Evolutionary conservation across 2,797 vertebrate species (phyloP), one percentile per base, ranked within the genome.

Genomic region (Macrochelys suwanniensis): DNA sequence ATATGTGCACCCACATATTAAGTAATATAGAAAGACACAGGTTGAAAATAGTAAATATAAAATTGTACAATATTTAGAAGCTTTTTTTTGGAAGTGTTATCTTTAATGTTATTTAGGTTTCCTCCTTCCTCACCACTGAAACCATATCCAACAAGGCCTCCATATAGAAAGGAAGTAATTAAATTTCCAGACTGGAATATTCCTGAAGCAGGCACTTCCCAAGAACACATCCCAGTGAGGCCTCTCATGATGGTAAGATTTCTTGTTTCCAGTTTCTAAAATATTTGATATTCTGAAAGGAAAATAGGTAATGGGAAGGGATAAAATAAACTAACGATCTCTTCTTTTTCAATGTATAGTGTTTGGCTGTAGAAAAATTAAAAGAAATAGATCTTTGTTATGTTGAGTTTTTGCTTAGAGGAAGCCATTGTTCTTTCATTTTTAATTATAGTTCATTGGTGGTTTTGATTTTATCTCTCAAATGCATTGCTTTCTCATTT

Each of bases 51-150:
- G 15, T 81, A 85, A 84, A 88, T 54, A 78, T 2, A 25, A 74
- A 79, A 42, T 33, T 84, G 3, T 5, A 25, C 79, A 33, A 16
- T 50, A 25, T 94, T 97, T 59, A 79, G 25, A 89, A 51, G 42
- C 28, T 51, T 28, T 71, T 25, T 56, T 51, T 92, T 88, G 49
- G 51, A 94, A 59, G 86, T 90, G 17, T 96, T 47, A 95, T 97
- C 45, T 97, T 81, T 94, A 42, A 85, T 97, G 98, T 53, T 97
- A 99, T 98, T 51, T 97, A 99, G 99, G 93, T 99, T 99, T 98
- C 99, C 99, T 96, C 98, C 98, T 89, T 98, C 98, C 33, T 99
- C 99, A 26, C 99, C 99, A 2, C 96, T 99, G 91, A 99, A 99
- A 91, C 99, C 99, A 51, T 98, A 99, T 87, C 99, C 99, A 93